These are phyloP conservation scores for Scaptomyza polygonia DNA, from an alignment of 2,888 invertebrate genomes.

Conservation along the genomic window DNA sequence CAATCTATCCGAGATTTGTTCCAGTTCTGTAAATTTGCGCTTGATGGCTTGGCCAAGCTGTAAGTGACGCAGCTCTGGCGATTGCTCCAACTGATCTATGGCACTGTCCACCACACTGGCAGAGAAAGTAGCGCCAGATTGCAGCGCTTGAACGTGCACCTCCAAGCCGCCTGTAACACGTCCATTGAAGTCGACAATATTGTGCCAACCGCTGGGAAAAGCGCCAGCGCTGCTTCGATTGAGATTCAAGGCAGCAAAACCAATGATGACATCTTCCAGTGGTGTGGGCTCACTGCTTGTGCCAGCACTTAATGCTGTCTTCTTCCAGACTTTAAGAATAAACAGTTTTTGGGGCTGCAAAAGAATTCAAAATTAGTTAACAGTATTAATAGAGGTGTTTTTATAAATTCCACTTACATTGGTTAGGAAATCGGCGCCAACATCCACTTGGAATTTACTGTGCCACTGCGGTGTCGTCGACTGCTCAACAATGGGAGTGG, in stretches of 20 bases:
- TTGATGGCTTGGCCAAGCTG: constrained; percentile 85
- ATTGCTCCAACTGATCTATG: constrained; percentile 78
- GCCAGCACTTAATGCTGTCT: constrained; percentile 82
- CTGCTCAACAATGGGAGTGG: constrained; percentile 85
- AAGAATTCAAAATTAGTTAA: neutral
- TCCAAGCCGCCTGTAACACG: constrained; percentile 87
- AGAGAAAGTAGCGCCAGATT: constrained; percentile 73
- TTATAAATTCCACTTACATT: constrained; percentile 84
- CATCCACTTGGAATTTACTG: constrained; percentile 85
- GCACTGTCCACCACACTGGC: constrained; percentile 67
- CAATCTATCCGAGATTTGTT: constrained; percentile 87
- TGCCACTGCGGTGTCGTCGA: constrained; percentile 86
- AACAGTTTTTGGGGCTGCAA: constrained; percentile 86
- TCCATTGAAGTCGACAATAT: constrained; percentile 87
- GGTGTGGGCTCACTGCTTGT: constrained; percentile 84
- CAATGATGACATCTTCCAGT: constrained; percentile 86
- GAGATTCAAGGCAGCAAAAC: constrained; percentile 87
- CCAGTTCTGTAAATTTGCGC: constrained; percentile 87
- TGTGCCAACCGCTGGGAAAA: constrained; percentile 87
- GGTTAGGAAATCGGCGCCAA: constrained; percentile 85
- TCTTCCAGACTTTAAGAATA: constrained; percentile 87
- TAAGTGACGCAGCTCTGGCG: constrained; percentile 79
- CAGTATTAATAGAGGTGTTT: neutral
- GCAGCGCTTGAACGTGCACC: constrained; percentile 86
- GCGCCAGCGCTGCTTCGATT: constrained; percentile 83